A percentile compares a stretch with the other conserved stretches of the same genome.
Conservation (phyloP, 2,113 vertebrate genomes). For the Upupa epops region DNA sequence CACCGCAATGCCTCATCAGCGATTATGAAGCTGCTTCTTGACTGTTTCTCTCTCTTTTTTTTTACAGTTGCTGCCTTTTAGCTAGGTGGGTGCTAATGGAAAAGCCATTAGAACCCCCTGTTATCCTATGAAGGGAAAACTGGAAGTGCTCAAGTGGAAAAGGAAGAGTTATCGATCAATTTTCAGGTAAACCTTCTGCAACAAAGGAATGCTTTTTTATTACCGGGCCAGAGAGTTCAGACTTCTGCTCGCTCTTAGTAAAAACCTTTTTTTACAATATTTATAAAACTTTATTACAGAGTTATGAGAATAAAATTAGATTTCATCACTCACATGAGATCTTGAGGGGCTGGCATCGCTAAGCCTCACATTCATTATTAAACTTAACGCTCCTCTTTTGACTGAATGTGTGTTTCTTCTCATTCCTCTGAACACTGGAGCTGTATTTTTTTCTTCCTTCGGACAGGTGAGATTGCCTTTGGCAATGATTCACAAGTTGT, state of each 20-base stretch:
- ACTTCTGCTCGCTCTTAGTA: conserved; percentile 73
- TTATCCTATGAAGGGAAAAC: conserved; percentile 64
- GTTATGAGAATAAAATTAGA: conserved; percentile 79
- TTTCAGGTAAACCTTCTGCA: conserved; percentile 64
- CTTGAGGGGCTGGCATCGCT: conserved; percentile 56
- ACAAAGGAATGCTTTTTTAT: conserved; percentile 73
- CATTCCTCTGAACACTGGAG: conserved; percentile 31
- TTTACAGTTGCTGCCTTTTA: conserved; percentile 46
- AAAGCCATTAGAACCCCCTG: conserved; percentile 61
- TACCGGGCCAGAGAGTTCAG: conserved; percentile 71
- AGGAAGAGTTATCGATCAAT: conserved; percentile 69
- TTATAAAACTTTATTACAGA: conserved; percentile 81
- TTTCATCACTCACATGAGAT: conserved; percentile 76
- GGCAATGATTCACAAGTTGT: neutral
- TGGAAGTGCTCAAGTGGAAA: conserved; percentile 63
- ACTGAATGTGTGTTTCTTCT: conserved; percentile 27
- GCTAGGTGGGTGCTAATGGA: conserved; percentile 68
- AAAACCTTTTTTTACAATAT: conserved; percentile 75
- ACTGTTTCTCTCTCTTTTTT: conserved; percentile 10
- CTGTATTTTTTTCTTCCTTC: neutral
- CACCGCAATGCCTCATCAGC: neutral
- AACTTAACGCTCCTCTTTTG: conserved; percentile 49
- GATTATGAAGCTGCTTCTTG: neutral
- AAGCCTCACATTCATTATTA: conserved; percentile 69
- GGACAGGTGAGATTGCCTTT: conserved; percentile 2